phyloP scores from a whole-genome alignment of 2,113 vertebrate genomes.

The Chunga burmeisteri region DNA sequence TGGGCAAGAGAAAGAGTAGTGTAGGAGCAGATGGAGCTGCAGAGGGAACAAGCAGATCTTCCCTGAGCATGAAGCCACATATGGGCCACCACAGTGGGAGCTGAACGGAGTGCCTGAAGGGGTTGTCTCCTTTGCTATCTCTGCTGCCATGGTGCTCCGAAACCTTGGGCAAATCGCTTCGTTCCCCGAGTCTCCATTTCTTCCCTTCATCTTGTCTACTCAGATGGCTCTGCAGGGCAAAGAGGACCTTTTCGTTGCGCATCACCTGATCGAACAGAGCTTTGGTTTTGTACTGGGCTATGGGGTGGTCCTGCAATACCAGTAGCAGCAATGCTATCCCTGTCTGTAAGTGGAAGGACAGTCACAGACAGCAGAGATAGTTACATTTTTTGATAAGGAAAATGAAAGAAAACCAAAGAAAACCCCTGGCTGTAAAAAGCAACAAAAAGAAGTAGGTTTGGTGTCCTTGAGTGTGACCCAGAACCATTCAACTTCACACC shows the following conservation, averaged over 20 bases:
- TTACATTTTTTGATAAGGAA: not conserved
- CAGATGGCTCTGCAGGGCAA: fast-evolving
- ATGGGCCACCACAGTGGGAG: not conserved
- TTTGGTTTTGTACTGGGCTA: fast-evolving
- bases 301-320: not conserved
- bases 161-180: not conserved
- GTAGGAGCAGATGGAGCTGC: not conserved
- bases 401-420: not conserved
- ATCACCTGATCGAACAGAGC: not conserved
- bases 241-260: not conserved
- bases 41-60: not conserved
- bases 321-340: not conserved
- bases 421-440: not conserved
- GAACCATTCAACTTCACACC: not conserved
- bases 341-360: not conserved
- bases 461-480: not conserved
- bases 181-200: not conserved
- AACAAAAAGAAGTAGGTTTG: not conserved
- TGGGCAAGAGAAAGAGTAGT: not conserved
- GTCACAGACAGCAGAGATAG: not conserved
- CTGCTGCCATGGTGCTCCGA: not conserved
- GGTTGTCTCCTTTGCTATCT: not conserved
- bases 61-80: not conserved
- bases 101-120: not conserved
- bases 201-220: not conserved